A percentile compares a stretch with the other conserved stretches of the same genome.
Conservation (phyloP, 2,797 vertebrate genomes). For the Sebastes trivittatus region DNA sequence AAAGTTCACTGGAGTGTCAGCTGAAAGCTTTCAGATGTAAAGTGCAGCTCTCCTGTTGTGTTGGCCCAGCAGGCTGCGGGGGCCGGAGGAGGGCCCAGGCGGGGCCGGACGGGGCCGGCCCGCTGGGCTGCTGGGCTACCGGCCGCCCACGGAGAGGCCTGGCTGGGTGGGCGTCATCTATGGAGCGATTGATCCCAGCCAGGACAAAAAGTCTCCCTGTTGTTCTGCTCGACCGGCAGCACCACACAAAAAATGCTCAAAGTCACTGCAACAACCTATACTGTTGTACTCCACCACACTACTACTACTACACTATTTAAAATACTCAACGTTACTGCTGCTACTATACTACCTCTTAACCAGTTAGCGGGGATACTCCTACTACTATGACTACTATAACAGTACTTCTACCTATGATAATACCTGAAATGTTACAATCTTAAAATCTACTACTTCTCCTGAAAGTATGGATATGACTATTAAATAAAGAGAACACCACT, state of each 20-base stretch:
- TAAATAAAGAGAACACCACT: neutral
- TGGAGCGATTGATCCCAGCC: constrained; percentile 75
- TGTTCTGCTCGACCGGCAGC: constrained; percentile 42
- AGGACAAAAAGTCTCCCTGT: constrained; percentile 73
- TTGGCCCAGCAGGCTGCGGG: constrained; percentile 50
- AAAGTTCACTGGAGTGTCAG: constrained; percentile 32
- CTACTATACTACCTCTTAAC: neutral
- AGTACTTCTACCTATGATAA: too few species aligned
- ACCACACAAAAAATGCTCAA: neutral
- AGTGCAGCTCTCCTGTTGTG: constrained; percentile 39
- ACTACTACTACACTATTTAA: neutral
- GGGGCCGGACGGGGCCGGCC: constrained; percentile 42
- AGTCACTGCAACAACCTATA: neutral
- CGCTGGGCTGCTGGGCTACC: constrained; percentile 52
- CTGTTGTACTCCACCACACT: neutral
- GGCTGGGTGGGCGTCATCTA: constrained; percentile 76
- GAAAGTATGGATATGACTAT: too few species aligned
- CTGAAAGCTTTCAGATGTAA: constrained; percentile 49
- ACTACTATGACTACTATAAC: neutral
- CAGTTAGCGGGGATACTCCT: neutral
- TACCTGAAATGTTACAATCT: too few species aligned
- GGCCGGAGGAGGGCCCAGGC: constrained; percentile 52
- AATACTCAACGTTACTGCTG: neutral
- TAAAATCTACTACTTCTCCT: too few species aligned
- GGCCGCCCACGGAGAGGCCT: constrained; percentile 68